These are phyloP conservation scores for Galeopterus variegatus DNA, from an alignment of 2,113 vertebrate genomes.

Conservation along the genomic window DNA sequence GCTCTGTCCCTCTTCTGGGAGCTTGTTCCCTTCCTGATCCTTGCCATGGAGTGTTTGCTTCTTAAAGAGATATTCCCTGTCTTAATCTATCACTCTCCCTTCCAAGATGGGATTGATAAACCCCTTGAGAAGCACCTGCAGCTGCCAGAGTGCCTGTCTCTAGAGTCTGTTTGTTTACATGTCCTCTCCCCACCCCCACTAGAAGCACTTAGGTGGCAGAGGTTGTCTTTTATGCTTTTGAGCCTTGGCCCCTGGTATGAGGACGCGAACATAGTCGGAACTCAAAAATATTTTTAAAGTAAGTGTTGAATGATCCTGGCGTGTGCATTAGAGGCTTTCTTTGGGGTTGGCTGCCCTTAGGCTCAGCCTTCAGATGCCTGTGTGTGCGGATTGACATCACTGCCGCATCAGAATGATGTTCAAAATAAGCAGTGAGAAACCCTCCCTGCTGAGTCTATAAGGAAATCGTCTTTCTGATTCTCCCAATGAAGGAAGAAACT, in stretches of 20 bases:
- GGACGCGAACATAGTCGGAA: not conserved
- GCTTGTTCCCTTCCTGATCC: not conserved
- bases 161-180: not conserved
- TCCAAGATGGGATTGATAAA: not conserved
- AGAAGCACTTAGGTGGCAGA: not conserved
- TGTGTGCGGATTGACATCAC: not conserved
- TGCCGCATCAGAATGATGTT: not conserved
- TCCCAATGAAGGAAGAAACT: constrained; percentile 73
- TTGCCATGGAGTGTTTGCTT: not conserved
- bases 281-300: not conserved
- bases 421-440: constrained; percentile 12
- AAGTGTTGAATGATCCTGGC: fast-evolving
- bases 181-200: not conserved
- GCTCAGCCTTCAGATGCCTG: not conserved
- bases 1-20: not conserved
- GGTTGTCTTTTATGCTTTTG: not conserved
- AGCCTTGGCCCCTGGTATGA: no score
- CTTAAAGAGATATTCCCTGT: not conserved
- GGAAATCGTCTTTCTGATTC: constrained; percentile 55
- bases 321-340: not conserved
- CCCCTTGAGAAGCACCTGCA: not conserved
- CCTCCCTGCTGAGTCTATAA: not conserved
- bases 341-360: not conserved
- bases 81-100: fast-evolving
- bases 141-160: no score